Base-by-base conservation (phyloP, 2,797 vertebrate genomes). In the Hemitrygon akajei region DNA sequence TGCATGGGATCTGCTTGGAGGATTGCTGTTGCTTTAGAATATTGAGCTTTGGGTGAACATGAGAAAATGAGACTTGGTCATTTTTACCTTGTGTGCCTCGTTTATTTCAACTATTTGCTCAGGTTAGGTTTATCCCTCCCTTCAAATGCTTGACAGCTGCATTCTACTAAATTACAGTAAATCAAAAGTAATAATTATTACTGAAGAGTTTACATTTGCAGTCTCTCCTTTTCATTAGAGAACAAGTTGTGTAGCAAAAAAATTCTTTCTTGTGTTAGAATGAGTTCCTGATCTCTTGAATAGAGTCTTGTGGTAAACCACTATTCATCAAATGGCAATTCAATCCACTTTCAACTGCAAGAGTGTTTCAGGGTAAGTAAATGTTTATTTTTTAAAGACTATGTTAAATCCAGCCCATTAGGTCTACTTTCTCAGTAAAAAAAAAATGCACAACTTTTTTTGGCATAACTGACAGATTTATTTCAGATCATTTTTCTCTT, bases 311-410 rank as follows among this genome's bases (percentile, higher is more conserved):
- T 89, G 86, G 86, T 89, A 89, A 89, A 89, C 86, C n/a, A 37
- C 60, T 89, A 89, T 89, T 66, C 86, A 89, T 89, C 60, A 69
- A 89, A 89, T 89, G 66, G 60, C 60, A 89, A 89, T 89, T 89
- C 60, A 66, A 22, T 34, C 27, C 86, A 89, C 63, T 89, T 89
- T n/a, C 66, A 69, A 89, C 86, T 66, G 30, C 76, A 89, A 6
- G 11, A 5, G 84, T 89, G 86, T 66, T 89, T 89, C 58, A 87
- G 86, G n/a, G 58, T 66, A 60, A 89, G 86, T 89, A 20, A 66
- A 66, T 89, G 30, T 66, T 63, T 60, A 60, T 63, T 18, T 66
- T 89, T 89, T 20, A 3, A 89, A 34, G 60, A 66, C 60, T 66
- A 18, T 84, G 86, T 89, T 66, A 34, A 66, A 89, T 34, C 86